A percentile compares a stretch with the other conserved stretches of the same genome.
These are phyloP conservation scores for Labeo calbasu DNA, from an alignment of 2,797 vertebrate genomes.

Conservation along the genomic window DNA sequence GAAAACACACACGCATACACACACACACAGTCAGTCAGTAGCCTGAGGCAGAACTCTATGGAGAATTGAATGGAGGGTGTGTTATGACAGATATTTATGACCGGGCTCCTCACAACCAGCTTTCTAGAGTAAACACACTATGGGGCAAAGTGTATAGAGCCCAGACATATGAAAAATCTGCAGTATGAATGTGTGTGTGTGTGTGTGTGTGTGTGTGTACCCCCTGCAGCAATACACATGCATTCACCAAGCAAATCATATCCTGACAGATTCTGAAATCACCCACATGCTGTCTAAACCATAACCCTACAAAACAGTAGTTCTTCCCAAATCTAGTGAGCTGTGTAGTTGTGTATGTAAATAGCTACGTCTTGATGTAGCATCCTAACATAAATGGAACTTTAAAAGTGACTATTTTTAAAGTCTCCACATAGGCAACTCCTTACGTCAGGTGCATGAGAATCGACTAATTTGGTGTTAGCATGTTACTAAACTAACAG, in stretches of 20 bases:
- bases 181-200: constrained; percentile 14
- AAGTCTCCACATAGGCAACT: background rate
- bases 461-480: background rate
- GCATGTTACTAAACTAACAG: background rate
- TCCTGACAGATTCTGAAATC: constrained; percentile 36
- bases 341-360: background rate
- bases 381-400: background rate
- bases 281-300: background rate
- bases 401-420: background rate
- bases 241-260: constrained; percentile 30
- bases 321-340: constrained; percentile 1
- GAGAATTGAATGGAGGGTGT: constrained; percentile 58
- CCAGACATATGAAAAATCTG: constrained; percentile 34
- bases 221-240: constrained; percentile 47
- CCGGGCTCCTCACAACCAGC: constrained; percentile 61
- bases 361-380: background rate
- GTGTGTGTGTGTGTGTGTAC: constrained; percentile 12
- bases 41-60: constrained; percentile 46
- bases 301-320: background rate
- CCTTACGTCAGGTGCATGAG: background rate
- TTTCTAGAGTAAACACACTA: constrained; percentile 58
- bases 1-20: constrained; percentile 48
- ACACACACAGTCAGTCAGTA: constrained; percentile 51
- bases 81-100: constrained; percentile 74
- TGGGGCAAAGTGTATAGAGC: constrained; percentile 35